A percentile compares a stretch with the other conserved stretches of the same genome.
Evolutionary conservation across 2,113 vertebrate species (phyloP).

Genomic region (Gallinago media): DNA sequence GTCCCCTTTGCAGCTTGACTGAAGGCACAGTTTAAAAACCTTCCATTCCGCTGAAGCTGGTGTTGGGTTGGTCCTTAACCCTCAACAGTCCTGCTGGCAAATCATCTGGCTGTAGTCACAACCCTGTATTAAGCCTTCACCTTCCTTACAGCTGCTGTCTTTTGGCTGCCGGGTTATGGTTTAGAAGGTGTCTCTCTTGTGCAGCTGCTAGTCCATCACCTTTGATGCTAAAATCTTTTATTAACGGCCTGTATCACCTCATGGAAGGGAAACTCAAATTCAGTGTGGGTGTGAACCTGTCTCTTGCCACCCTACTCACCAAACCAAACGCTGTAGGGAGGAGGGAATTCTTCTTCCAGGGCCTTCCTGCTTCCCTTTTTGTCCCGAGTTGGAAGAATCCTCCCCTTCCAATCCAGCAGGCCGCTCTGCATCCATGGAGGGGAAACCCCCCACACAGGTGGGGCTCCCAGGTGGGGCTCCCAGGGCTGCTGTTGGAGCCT

Average conservation of each 20-base stretch:
- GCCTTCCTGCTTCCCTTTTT: not conserved
- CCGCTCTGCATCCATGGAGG: not conserved
- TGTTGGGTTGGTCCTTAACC: not conserved
- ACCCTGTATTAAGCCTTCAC: rapidly evolving
- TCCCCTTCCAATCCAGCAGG: not conserved
- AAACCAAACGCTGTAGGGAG: rapidly evolving
- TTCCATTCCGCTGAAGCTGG: not conserved
- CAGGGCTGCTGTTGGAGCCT: not conserved
- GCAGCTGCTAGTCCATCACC: not conserved
- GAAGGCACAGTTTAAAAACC: not conserved
- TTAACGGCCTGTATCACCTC: too few species aligned
- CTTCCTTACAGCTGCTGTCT: rapidly evolving
- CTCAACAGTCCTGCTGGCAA: not conserved
- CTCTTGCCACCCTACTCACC: not conserved
- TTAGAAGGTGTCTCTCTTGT: rapidly evolving
- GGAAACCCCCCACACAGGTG: rapidly evolving
- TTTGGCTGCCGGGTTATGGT: not conserved
- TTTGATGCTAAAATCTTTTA: not conserved
- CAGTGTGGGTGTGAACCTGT: not conserved
- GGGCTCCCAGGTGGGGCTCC: not conserved
- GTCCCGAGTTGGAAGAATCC: not conserved
- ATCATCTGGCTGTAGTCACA: not conserved
- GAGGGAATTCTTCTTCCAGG: not conserved
- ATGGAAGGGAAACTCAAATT: not conserved
- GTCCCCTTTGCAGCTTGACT: not conserved